Percentiles rank a stretch among this genome's conserved stretches.
phyloP scores from a whole-genome alignment of 2,888 invertebrate species.

The Lochmaea capreae region DNA sequence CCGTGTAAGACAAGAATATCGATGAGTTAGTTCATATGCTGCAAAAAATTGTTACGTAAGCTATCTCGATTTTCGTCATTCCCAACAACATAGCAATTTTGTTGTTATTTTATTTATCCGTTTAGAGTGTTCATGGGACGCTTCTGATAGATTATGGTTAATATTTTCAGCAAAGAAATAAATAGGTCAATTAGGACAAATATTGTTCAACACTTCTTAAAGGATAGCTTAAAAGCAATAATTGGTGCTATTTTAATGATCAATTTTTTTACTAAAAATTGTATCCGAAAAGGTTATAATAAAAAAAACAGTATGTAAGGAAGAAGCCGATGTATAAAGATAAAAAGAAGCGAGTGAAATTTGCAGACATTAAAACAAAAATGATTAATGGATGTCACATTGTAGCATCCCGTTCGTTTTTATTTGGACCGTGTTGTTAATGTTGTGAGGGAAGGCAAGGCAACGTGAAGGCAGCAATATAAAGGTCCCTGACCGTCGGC shows the following conservation, averaged over 20 bases:
- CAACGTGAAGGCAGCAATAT: constrained; percentile 22
- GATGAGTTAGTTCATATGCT: not conserved
- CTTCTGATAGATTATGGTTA: too few species aligned
- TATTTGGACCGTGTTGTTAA: constrained; percentile 30
- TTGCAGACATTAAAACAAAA: not conserved
- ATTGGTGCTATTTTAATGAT: too few species aligned
- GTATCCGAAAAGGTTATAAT: too few species aligned
- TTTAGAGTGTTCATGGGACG: too few species aligned
- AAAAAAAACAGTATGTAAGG: too few species aligned
- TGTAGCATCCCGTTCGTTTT: constrained; percentile 26
- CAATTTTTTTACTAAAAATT: too few species aligned
- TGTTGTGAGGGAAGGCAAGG: constrained; percentile 18
- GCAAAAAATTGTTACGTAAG: not conserved
- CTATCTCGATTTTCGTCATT: not conserved
- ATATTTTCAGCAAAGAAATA: too few species aligned
- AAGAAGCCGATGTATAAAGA: not conserved
- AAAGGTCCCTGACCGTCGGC: constrained; percentile 34
- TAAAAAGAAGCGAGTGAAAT: not conserved
- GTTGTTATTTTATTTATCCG: not conserved
- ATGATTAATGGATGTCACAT: constrained; percentile 26
- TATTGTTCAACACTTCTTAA: too few species aligned
- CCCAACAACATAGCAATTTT: not conserved
- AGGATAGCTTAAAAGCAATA: too few species aligned
- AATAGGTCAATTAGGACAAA: too few species aligned
- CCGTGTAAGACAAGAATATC: not conserved